These are phyloP conservation scores for Argyrosomus regius DNA, from an alignment of 2,797 vertebrate genomes.

Conservation along the genomic window DNA sequence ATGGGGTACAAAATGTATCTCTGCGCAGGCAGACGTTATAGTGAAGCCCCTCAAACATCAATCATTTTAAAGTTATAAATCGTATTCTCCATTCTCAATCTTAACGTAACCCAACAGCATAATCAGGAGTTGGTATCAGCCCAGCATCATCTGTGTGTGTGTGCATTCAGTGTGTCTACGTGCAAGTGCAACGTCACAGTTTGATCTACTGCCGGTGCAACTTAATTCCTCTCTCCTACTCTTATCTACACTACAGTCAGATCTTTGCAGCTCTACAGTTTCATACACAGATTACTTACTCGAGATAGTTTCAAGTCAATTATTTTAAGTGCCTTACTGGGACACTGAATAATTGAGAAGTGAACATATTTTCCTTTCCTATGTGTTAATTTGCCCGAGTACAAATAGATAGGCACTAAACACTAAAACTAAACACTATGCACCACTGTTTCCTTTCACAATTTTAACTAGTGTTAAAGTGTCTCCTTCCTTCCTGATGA, in stretches of 20 bases:
- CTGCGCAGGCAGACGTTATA: neutral
- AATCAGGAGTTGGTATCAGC: neutral
- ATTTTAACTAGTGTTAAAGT: neutral
- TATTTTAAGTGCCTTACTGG: constrained; percentile 41
- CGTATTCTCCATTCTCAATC: neutral
- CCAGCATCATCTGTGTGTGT: neutral
- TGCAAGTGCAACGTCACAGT: constrained; percentile 1
- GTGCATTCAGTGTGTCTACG: neutral
- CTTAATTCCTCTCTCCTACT: constrained; percentile 15
- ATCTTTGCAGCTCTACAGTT: constrained; percentile 44
- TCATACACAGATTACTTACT: constrained; percentile 57
- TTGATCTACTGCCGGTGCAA: constrained; percentile 37
- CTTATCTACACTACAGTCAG: constrained; percentile 40
- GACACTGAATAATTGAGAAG: constrained; percentile 48
- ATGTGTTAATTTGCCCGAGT: constrained; percentile 18
- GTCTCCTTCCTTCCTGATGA: neutral
- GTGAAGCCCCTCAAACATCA: neutral
- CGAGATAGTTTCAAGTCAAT: constrained; percentile 39
- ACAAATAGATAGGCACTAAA: neutral
- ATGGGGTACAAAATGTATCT: neutral
- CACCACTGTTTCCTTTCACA: neutral
- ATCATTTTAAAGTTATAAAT: neutral
- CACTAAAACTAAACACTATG: neutral
- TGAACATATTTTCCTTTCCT: constrained; percentile 22
- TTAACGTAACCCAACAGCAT: neutral